Conservation (phyloP, 1,140 invertebrate species). For the Rhopalosiphum padi region DNA sequence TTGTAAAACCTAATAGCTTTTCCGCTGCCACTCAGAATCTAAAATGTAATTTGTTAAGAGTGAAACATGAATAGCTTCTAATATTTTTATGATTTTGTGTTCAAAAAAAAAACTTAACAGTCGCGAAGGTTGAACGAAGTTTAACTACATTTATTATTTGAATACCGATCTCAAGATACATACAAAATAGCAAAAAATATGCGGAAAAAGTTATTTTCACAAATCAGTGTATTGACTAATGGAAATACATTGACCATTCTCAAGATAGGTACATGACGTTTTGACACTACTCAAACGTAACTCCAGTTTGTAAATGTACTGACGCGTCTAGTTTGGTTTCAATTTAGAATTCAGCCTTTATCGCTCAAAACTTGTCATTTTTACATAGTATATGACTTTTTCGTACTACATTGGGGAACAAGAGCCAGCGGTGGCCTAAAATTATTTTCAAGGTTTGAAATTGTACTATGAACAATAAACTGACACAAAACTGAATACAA, state of each 20-base stretch:
- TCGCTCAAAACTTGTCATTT: background rate
- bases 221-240: background rate
- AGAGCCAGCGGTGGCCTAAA: background rate
- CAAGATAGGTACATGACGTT: background rate
- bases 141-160: background rate
- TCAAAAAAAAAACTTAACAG: background rate
- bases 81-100: slow-evolving; percentile 3
- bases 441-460: background rate
- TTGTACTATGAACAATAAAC: background rate
- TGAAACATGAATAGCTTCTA: background rate
- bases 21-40: background rate
- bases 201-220: background rate
- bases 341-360: background rate
- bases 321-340: background rate
- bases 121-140: background rate
- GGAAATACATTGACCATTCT: background rate
- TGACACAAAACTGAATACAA: background rate
- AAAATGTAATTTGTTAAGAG: slow-evolving; percentile 1
- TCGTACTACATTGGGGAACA: background rate
- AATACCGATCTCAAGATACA: background rate
- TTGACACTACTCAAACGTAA: background rate
- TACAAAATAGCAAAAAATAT: background rate
- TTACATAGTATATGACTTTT: background rate
- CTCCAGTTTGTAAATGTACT: background rate
- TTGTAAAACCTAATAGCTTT: background rate